phyloP scores from a whole-genome alignment of 2,797 vertebrate species.

The Anisognathus igniventris region DNA sequence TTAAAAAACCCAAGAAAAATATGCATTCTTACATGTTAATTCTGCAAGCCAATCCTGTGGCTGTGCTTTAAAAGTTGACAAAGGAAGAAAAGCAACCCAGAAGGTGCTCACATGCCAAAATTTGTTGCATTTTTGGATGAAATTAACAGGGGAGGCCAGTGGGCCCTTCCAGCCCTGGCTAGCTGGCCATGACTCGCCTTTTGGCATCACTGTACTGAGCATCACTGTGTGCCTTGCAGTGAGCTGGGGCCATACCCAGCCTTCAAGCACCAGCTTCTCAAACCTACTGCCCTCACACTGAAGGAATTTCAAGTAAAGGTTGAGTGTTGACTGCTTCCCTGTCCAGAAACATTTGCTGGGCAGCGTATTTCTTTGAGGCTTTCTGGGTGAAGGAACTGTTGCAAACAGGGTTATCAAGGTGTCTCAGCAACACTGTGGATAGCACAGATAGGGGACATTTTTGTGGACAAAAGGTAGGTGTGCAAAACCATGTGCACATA shows the following conservation, averaged over 20 bases:
- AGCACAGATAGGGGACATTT: neutral
- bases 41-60: neutral
- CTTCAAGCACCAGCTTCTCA: neutral
- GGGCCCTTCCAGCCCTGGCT: neutral
- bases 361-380: neutral
- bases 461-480: neutral
- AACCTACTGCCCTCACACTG: neutral
- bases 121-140: neutral
- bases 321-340: neutral
- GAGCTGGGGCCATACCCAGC: accelerated
- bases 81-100: neutral
- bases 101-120: neutral
- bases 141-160: accelerated
- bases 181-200: neutral
- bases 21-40: neutral
- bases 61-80: neutral
- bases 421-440: neutral
- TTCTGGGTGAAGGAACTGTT: neutral
- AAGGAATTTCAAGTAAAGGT: neutral
- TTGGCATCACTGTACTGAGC: neutral
- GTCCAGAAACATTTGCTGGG: neutral
- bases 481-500: neutral
- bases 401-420: neutral
- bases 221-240: accelerated
- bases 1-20: neutral